These are phyloP conservation scores for Mystacides longicornis DNA, from an alignment of 2,888 invertebrate species.

Conservation along the genomic window DNA sequence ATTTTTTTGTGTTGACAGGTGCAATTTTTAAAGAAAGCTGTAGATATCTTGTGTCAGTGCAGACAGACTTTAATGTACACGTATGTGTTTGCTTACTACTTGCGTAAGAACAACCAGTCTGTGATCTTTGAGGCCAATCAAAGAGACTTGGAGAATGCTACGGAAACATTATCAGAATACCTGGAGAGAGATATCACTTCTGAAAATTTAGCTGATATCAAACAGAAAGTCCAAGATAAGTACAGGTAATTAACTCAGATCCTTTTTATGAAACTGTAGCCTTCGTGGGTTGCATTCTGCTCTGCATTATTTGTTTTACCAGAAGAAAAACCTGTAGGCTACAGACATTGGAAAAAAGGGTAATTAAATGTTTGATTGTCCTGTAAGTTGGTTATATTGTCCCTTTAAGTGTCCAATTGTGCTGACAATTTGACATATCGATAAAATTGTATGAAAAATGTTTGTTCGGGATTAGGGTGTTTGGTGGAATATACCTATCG, in stretches of 20 bases:
- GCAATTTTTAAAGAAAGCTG: constrained; percentile 96
- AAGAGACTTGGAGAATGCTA: constrained; percentile 94
- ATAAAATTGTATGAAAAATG: no score
- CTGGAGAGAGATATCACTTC: constrained; percentile 96
- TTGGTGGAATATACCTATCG: no score
- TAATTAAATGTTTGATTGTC: no score
- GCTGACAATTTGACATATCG: no score
- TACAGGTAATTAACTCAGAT: constrained; percentile 60
- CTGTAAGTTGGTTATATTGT: no score
- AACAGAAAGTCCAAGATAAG: constrained; percentile 98
- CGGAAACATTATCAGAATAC: constrained; percentile 95
- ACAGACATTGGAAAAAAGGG: no score
- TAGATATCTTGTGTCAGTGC: constrained; percentile 94
- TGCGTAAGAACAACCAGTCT: constrained; percentile 96
- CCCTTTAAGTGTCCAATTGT: no score
- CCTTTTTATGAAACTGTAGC: background rate
- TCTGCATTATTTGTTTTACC: background rate
- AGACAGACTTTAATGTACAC: constrained; percentile 98
- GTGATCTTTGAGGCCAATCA: constrained; percentile 99
- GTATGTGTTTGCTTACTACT: constrained; percentile 98
- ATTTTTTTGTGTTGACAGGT: constrained; percentile 54
- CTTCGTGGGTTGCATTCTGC: background rate
- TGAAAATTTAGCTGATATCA: constrained; percentile 94
- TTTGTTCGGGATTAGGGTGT: no score
- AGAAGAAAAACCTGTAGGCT: no score